These are phyloP conservation scores for Crotalus tigris DNA, from an alignment of 2,113 vertebrate genomes.

Conservation along the genomic window DNA sequence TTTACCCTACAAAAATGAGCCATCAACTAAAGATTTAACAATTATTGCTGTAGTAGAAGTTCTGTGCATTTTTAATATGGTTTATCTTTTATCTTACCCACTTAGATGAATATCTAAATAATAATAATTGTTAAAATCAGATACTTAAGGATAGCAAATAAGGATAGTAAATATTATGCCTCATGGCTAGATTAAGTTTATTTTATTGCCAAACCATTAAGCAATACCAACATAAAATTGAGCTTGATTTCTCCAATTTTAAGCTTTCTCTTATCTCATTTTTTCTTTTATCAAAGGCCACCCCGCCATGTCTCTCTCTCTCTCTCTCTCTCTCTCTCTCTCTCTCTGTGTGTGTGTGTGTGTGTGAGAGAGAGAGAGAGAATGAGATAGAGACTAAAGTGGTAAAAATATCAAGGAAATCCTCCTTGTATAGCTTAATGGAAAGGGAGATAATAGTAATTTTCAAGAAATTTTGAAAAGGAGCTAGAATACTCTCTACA, in stretches of 20 bases:
- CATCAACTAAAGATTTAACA: background rate
- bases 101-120: background rate
- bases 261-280: background rate
- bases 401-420: background rate
- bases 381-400: background rate
- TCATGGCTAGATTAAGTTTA: background rate
- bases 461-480: background rate
- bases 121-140: background rate
- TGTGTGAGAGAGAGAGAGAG: background rate
- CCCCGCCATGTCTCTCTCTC: background rate
- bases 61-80: background rate
- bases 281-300: background rate
- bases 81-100: background rate
- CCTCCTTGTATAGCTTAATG: background rate
- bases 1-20: background rate
- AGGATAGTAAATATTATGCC: background rate
- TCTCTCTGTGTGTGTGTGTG: background rate
- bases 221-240: background rate
- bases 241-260: background rate
- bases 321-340: too few species aligned
- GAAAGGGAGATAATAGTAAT: background rate
- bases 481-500: background rate
- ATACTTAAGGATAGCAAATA: background rate
- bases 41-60: background rate
- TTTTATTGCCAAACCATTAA: background rate